Base-by-base conservation (phyloP, 2,113 vertebrate genomes). In the Pituophis catenifer region DNA sequence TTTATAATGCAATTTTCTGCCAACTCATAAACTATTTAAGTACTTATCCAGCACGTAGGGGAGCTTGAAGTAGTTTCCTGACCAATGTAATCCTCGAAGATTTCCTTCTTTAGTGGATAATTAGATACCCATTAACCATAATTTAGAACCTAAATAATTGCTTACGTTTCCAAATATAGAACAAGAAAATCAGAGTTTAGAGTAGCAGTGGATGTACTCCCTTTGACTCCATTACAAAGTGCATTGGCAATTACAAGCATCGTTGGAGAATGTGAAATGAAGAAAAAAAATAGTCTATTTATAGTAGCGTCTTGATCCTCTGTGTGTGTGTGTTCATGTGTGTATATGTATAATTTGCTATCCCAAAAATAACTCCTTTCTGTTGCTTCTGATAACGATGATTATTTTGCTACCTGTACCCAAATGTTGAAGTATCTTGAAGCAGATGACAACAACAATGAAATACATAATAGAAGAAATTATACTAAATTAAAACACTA, bases 1-100 rank as follows among this genome's bases (percentile, higher is more conserved):
- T 92, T 93, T 93, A 89, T 95, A 97, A 97, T 96, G 95, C 95
- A 95, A 97, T 98, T 97, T 97, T 94, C 93, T 96, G 95, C 97
- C 95, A 96, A 96, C 94, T 96, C 95, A 96, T 96, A 95, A 97
- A 97, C 96, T 95, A 94, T 21, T 91, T 94, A 62, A 33, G n/a
- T 91, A 53, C 75, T 94, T 89, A 88, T 94, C 93, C 97, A 94
- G 91, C 95, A 62, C 91, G 92, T 94, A 48, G 75, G 15, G 57
- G 93, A 57, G 3, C 89, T 96, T 95, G 95, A 96, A 97, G 97
- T 94, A 92, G 91, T 86, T 96, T 94, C 92, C 87, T 93, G 90
- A 81, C 65, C 86, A 91, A 93, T 94, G 52, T 93, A 90, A 57
- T 59, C 44, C 55, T 65, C 93, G 92, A 81, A 81, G 33, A 21